Evolutionary conservation across 2,888 invertebrate species (phyloP).

Genomic region (Dicyrtomina minuta): DNA sequence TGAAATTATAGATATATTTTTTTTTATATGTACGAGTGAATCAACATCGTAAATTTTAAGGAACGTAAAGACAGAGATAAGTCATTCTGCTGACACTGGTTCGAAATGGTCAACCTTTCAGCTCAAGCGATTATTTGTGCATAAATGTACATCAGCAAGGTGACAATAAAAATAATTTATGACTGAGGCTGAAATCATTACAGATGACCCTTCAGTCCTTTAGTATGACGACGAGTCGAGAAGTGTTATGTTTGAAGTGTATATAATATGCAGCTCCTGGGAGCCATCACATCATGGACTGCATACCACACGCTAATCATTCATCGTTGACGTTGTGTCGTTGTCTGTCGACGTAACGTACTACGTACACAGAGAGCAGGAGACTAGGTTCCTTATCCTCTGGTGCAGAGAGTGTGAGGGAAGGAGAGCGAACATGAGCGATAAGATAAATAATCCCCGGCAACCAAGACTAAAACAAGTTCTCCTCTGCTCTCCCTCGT

Average conservation of each 20-base stretch:
- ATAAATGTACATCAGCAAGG: slow-evolving; percentile 14
- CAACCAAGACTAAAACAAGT: slow-evolving; percentile 12
- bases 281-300: no score
- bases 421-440: not conserved
- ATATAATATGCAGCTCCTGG: no score
- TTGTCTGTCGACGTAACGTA: not conserved
- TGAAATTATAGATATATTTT: not conserved
- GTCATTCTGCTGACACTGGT: slow-evolving; percentile 2
- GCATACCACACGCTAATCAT: not conserved
- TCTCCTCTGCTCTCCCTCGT: not conserved
- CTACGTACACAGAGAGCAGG: not conserved
- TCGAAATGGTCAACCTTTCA: slow-evolving; percentile 12
- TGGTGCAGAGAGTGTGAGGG: no score
- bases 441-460: slow-evolving; percentile 4
- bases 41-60: slow-evolving; percentile 25
- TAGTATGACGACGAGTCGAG: not conserved
- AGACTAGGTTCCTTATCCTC: no score
- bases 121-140: slow-evolving; percentile 8
- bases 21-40: not conserved
- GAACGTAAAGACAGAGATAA: slow-evolving; percentile 13
- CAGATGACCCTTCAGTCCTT: slow-evolving; percentile 7
- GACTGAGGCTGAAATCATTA: slow-evolving; percentile 13
- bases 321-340: no score
- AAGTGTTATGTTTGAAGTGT: not conserved
- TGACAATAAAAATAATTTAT: slow-evolving; percentile 35